phyloP scores from a whole-genome alignment of 2,888 invertebrate species.

The Aethes cnicana region DNA sequence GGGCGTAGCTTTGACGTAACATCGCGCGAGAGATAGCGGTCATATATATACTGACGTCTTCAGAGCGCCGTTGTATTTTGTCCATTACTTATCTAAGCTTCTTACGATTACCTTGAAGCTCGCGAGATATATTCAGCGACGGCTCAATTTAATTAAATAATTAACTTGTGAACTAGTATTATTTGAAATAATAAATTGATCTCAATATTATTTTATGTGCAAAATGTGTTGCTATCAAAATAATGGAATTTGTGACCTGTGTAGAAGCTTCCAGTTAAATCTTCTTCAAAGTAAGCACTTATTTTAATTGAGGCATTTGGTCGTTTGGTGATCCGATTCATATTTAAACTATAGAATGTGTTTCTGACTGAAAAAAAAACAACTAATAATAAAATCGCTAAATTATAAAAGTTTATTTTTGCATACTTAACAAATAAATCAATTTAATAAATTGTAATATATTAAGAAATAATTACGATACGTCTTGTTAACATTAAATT shows the following conservation, averaged over 20 bases:
- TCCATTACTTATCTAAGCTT: slow-evolving; percentile 77
- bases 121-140: slow-evolving; percentile 58
- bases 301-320: background rate
- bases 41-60: slow-evolving; percentile 77
- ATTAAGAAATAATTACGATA: too few relatives aligned
- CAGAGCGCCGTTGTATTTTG: slow-evolving; percentile 68
- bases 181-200: slow-evolving; percentile 40
- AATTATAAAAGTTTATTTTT: too few relatives aligned
- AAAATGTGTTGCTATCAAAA: slow-evolving; percentile 77
- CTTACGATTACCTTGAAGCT: slow-evolving; percentile 70
- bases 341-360: background rate
- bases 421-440: too few relatives aligned
- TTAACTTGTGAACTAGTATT: slow-evolving; percentile 30
- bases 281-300: slow-evolving; percentile 68
- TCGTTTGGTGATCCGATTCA: too few relatives aligned
- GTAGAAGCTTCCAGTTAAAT: slow-evolving; percentile 73
- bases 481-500: too few relatives aligned
- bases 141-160: slow-evolving; percentile 49
- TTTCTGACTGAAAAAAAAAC: background rate
- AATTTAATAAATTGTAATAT: too few relatives aligned
- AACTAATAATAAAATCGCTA: too few relatives aligned
- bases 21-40: slow-evolving; percentile 74
- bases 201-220: slow-evolving; percentile 36
- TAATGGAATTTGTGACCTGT: slow-evolving; percentile 74
- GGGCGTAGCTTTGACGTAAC: slow-evolving; percentile 81